Base-by-base conservation (phyloP, 1,140 invertebrate genomes). In the silkworm (Bombyx mori) region DNA sequence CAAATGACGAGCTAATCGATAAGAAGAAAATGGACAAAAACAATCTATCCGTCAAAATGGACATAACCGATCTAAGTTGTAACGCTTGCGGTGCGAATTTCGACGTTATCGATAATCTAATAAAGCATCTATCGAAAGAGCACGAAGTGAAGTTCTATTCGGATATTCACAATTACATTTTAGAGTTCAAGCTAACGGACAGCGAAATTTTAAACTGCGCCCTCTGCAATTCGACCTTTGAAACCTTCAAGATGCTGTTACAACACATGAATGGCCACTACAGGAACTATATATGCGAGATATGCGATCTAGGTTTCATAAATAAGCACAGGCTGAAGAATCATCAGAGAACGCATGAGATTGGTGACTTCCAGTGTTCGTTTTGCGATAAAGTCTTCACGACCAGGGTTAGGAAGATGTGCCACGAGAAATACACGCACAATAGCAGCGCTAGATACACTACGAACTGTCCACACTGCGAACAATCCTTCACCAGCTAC, bases 261-360 rank as follows among this genome's bases (percentile, higher is more conserved):
- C 78, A 82, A 56, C 89, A 89, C 22, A 82, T 88, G 79, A 81
- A 83, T 51, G 73, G 81, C 0, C 88, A 89, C 61, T 82, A 85
- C 35, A 72, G 78, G n/a, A 83, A 77, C 7, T 95, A 94, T 72
- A 90, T 93, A 53, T 97, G 95, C 70, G 93, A 94, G 52, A 89
- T 93, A 3, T 97, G 95, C 73, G 89, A 90, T 44, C 94, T 95
- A 73, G 91, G 91, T 0, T 96, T 90, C 76, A 79, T 86, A 50
- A 83, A 86, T 49, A 88, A 86, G 44, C 88, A 87, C 35, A 86
- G 88, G 0, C 49, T 91, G 10, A 89, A 87, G 61, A 88, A 82
- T 1, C 90, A 91, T 53, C 82, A 88, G 22, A 57, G 75, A 2
- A 82, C 72, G 0, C 86, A 88, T 61, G 85, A 61, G 60, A 76